Percentiles rank a stretch among this genome's conserved stretches.
phyloP scores from a whole-genome alignment of 2,797 vertebrate species.

The Sebastes taczanowskii region DNA sequence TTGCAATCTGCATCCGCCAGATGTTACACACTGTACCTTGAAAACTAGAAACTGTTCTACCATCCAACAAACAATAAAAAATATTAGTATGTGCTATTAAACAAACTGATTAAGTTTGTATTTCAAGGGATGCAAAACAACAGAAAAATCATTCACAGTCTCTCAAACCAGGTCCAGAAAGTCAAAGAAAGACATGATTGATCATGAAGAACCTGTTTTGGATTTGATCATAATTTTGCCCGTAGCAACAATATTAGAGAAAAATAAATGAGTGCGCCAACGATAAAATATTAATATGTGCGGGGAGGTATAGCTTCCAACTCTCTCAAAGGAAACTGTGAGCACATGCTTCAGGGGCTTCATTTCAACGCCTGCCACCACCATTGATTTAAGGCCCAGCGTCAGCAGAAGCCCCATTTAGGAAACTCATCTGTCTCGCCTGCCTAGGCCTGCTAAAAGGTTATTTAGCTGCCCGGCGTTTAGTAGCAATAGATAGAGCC shows the following conservation, averaged over 20 bases:
- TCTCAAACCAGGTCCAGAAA: background rate
- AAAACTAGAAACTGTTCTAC: background rate
- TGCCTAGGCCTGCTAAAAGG: conserved; percentile 66
- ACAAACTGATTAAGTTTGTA: background rate
- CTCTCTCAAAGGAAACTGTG: conserved; percentile 49
- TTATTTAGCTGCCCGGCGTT: conserved; percentile 68
- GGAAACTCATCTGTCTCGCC: conserved; percentile 71
- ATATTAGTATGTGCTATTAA: background rate
- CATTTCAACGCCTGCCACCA: conserved; percentile 70
- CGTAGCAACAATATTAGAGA: conserved; percentile 55
- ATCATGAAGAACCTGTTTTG: conserved; percentile 27
- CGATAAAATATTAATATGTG: conserved; percentile 75
- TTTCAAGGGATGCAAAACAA: background rate
- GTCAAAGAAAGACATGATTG: conserved; percentile 4
- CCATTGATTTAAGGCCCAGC: conserved; percentile 71
- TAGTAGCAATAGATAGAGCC: conserved; percentile 50
- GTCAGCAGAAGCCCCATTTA: conserved; percentile 72
- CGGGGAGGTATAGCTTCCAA: conserved; percentile 36
- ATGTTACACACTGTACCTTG: no score
- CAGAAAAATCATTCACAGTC: background rate
- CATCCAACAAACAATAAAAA: background rate
- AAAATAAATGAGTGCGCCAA: conserved; percentile 24
- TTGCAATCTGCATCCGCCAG: no score
- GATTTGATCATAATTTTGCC: conserved; percentile 41
- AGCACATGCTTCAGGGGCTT: conserved; percentile 64